Percentiles rank a stretch among this genome's conserved stretches.
Evolutionary conservation across 2,797 vertebrate genomes (phyloP).

Genomic region (Brotogeris chrysoptera): DNA sequence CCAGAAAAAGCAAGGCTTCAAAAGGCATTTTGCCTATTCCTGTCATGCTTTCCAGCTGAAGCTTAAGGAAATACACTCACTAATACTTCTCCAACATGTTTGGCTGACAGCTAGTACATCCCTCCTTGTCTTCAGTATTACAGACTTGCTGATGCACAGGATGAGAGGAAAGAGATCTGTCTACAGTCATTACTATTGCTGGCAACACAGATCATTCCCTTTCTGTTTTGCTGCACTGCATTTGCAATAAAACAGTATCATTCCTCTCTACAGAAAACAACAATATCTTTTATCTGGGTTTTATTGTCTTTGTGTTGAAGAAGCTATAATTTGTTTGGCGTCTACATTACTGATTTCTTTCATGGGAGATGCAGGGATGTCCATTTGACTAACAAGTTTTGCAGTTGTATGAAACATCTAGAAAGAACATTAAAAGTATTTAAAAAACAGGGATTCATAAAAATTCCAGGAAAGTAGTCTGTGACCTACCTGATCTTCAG

Average conservation of each 20-base stretch:
- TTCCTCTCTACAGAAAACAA: background rate
- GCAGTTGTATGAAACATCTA: background rate
- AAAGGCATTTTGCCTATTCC: slow-evolving; percentile 42
- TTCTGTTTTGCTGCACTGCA: background rate
- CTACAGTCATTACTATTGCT: background rate
- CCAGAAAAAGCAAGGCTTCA: slow-evolving; percentile 38
- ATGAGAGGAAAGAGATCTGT: background rate
- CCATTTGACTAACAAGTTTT: background rate
- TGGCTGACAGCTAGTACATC: slow-evolving; percentile 7
- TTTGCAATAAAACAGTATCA: background rate
- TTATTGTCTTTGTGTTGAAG: background rate
- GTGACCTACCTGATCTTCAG: background rate
- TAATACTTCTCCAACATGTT: background rate
- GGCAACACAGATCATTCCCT: background rate
- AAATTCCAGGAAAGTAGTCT: background rate
- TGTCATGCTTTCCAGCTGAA: background rate
- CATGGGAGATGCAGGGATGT: background rate
- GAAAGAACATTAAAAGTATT: background rate
- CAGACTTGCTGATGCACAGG: background rate
- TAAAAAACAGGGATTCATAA: background rate
- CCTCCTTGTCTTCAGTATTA: background rate
- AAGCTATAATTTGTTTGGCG: background rate
- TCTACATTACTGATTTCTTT: background rate
- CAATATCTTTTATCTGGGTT: background rate
- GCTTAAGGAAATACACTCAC: slow-evolving; percentile 38